Evolutionary conservation across 2,888 invertebrate genomes (phyloP), one percentile per base, ranked within the genome.

Genomic region (Petrolisthes cinctipes): DNA sequence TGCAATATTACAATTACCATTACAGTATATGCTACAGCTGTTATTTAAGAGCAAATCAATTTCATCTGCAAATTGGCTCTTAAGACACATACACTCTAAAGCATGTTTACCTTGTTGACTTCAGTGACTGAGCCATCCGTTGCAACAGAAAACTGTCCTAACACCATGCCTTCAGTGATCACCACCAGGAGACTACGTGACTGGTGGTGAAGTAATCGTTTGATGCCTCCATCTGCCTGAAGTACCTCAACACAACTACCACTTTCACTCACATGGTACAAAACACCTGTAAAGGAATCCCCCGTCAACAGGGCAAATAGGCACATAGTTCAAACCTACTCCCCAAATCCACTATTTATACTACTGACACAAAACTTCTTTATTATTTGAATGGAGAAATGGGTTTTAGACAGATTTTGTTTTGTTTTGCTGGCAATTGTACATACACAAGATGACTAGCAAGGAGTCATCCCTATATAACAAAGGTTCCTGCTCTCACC

Each of bases 181-280:
- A 96, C 95, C 68, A 97, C 94, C 56, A 97, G 93, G 0, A 95
- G 94, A 92, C 96, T 96, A 92, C 95, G 95, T 76, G 94, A 95
- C 11, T 95, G 95, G 93, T 96, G 96, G 93, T 96, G 96, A 23
- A 97, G 92, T 91, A 97, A 94, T 91, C 95, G 95, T 57, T 94
- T 94, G 6, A 96, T 94, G 20, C 94, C 93, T 14, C 96, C 95
- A 91, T 96, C 96, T 56, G 96, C 95, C 92, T 95, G 96, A 66
- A 98, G 94, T 1, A 97, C 96, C 93, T 98, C 97, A 37, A 95
- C 95, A 92, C 97, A 97, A 68, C 95, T 95, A 17, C 97, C 98
- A 91, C 95, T 94, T 91, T 96, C 96, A 92, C 96, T 96, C 81
- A 98, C 94, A 92, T 96, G 97, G 92, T 96, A 96, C 89, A 98